These are phyloP conservation scores for Anoura caudifer DNA, from an alignment of 2,113 vertebrate species.

Conservation along the genomic window DNA sequence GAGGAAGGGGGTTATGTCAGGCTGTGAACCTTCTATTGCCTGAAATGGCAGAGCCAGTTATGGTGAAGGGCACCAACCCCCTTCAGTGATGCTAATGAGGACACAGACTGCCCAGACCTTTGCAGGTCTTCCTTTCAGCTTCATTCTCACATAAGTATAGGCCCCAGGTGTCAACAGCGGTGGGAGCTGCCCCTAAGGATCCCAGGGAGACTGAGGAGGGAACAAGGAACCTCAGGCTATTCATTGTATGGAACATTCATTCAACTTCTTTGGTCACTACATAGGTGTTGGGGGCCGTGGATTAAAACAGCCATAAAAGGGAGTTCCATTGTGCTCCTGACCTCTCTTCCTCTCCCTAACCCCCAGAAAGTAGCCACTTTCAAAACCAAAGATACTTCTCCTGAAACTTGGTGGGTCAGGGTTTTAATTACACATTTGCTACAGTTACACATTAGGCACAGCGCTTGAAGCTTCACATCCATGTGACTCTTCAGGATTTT, in stretches of 20 bases:
- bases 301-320: not conserved
- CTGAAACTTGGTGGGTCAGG: not conserved
- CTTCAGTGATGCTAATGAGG: no score
- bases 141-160: not conserved
- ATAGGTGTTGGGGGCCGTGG: fast-evolving
- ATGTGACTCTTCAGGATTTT: not conserved
- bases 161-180: not conserved
- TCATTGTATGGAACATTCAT: not conserved
- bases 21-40: fast-evolving
- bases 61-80: not conserved
- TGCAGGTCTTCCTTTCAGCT: fast-evolving
- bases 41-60: not conserved
- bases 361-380: not conserved
- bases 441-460: not conserved
- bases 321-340: not conserved
- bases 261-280: not conserved
- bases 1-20: not conserved
- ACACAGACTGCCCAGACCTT: no score
- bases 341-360: not conserved
- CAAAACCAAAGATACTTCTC: not conserved
- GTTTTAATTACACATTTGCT: not conserved
- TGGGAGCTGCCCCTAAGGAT: not conserved
- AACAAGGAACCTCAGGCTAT: not conserved
- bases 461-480: not conserved
- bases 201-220: not conserved